These are phyloP conservation scores for Symphodus melops DNA, from an alignment of 2,113 vertebrate species.

Conservation along the genomic window DNA sequence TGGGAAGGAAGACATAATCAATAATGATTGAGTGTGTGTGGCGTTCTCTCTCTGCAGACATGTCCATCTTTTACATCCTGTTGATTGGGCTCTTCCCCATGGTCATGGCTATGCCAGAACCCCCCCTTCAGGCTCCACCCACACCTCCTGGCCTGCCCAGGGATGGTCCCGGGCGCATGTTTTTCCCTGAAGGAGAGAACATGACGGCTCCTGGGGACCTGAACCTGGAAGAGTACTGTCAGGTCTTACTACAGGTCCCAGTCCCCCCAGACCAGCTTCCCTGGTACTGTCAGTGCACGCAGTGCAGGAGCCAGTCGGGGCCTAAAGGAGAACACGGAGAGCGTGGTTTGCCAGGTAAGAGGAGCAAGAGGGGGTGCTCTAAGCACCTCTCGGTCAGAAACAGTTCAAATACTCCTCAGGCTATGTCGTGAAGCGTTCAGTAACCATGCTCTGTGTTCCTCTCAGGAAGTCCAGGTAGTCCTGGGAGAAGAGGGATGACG, in stretches of 20 bases:
- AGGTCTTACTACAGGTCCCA: conserved; percentile 48
- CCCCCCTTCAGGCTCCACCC: not conserved
- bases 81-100: conserved; percentile 23
- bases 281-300: conserved; percentile 76
- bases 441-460: not conserved
- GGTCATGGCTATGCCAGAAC: conserved; percentile 21
- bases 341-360: conserved; percentile 71
- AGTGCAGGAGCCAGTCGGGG: conserved; percentile 60
- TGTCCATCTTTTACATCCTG: conserved; percentile 25
- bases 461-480: conserved; percentile 71
- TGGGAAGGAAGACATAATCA: too few relatives aligned
- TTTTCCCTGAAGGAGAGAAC: not conserved
- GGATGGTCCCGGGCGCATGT: not conserved
- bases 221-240: conserved; percentile 51
- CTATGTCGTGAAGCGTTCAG: too few relatives aligned
- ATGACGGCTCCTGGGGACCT: not conserved
- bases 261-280: conserved; percentile 64
- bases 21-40: too few relatives aligned
- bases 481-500: conserved; percentile 64
- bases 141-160: not conserved
- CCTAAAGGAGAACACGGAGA: conserved; percentile 74
- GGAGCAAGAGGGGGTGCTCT: not conserved
- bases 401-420: too few relatives aligned
- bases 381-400: too few relatives aligned
- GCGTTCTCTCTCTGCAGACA: conserved; percentile 26